Evolutionary conservation across 1,140 invertebrate genomes (phyloP).

Genomic region (Diorhabda sublineata): DNA sequence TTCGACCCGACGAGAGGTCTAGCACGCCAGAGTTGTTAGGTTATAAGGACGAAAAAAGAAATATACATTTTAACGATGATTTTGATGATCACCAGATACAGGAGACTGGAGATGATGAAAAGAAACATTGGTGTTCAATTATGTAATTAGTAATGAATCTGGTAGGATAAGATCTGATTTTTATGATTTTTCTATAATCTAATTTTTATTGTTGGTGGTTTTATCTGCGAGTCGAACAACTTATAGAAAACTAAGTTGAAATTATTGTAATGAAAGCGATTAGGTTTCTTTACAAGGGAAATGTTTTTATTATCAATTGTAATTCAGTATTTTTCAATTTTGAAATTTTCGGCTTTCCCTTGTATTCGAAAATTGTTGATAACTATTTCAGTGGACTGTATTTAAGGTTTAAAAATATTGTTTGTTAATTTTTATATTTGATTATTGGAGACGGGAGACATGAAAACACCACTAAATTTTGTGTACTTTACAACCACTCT

Average conservation of each 20-base stretch:
- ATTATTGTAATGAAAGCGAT: too few relatives aligned
- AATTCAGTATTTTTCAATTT: background rate
- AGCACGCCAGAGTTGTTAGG: constrained; percentile 43
- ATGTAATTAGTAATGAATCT: constrained; percentile 30
- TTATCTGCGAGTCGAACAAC: too few relatives aligned
- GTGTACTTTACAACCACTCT: too few relatives aligned
- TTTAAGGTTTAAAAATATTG: too few relatives aligned
- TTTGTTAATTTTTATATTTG: too few relatives aligned
- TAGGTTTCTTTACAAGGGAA: too few relatives aligned
- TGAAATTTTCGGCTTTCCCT: background rate
- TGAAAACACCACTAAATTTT: too few relatives aligned
- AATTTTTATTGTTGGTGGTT: background rate
- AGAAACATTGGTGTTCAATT: constrained; percentile 35
- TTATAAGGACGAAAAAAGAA: constrained; percentile 34
- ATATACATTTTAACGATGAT: constrained; percentile 25
- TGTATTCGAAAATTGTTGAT: background rate
- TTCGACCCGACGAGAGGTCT: constrained; percentile 28
- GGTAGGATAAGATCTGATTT: constrained; percentile 8
- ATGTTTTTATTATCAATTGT: too few relatives aligned
- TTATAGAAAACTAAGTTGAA: too few relatives aligned
- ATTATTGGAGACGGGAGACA: too few relatives aligned
- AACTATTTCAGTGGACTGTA: too few relatives aligned
- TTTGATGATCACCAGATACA: constrained; percentile 14
- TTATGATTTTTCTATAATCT: constrained; percentile 5
- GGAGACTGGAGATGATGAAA: constrained; percentile 23